Evolutionary conservation across 2,113 vertebrate species (phyloP).

Genomic region (Brienomyrus brachyistius): DNA sequence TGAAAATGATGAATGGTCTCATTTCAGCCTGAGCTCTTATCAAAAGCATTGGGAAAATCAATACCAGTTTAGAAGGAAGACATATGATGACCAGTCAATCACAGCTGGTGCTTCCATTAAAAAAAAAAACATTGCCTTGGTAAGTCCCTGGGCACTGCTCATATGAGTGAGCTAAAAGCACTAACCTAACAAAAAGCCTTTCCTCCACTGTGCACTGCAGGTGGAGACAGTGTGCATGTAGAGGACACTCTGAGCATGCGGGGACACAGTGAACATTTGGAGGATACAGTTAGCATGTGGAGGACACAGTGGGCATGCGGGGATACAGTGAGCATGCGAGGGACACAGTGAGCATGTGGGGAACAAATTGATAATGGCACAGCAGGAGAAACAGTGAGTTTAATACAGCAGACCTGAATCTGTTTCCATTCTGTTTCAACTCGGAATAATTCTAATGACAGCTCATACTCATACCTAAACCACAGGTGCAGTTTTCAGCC

Average conservation of each 20-base stretch:
- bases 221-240: background rate
- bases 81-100: background rate
- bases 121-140: background rate
- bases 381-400: background rate
- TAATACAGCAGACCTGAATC: background rate
- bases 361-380: background rate
- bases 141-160: background rate
- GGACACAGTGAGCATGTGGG: background rate
- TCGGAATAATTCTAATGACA: background rate
- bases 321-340: background rate
- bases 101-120: background rate
- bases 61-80: background rate
- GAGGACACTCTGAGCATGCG: background rate
- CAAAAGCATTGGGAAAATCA: background rate
- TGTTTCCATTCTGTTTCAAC: background rate
- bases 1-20: background rate
- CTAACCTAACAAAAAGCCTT: background rate
- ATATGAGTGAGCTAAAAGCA: background rate
- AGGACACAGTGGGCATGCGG: background rate
- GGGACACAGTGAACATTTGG: background rate
- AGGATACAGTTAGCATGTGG: background rate
- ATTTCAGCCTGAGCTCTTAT: background rate
- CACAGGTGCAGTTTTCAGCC: background rate
- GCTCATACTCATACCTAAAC: background rate
- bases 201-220: background rate